Base-by-base conservation (phyloP, 2,888 invertebrate species). In the Microplitis manilae region DNA sequence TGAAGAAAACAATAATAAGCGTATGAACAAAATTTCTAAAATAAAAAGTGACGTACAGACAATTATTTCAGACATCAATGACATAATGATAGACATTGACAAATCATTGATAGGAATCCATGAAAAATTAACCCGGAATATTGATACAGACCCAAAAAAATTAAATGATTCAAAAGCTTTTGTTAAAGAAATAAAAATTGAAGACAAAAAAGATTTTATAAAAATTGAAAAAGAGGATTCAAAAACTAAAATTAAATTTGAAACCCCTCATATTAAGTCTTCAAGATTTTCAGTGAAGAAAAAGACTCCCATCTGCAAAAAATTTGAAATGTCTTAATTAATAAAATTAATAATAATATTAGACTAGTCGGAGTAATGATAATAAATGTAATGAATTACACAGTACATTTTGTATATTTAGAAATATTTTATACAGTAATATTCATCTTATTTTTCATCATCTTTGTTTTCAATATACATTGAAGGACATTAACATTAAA, bases 371-470 rank as follows among this genome's bases (percentile, higher is more conserved):
- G 30, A 2, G 20, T 6, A 20, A 15, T 20, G n/a, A 73, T 17
- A 13, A 30, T 17, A 8, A 73, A 9, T 61, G 8, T 15, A 17
- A 20, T 60, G 38, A 60, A 68, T 20, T 72, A 17, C 68, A 73
- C 69, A 84, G 84, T 86, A 86, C 84, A 86, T 86, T 50, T 85
- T 82, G 84, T 87, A 85, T 89, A 87, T 88, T 89, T 87, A 88
- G 88, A 89, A 89, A 89, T 87, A 87, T 87, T 86, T 50, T 86
- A 86, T 88, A 87, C 87, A 88, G 85, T 85, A 82, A 82, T 82
- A 81, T 81, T 80, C 73, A 77, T 79, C 72, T 68, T 77, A 75
- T 79, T 74, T 79, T 76, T 71, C 70, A 75, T 68, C 68, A 73
- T 78, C 39, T 81, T 74, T 76, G 74, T 84, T 83, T 81, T 81